phyloP scores from a whole-genome alignment of 2,888 invertebrate species.

The Drosophila quinaria region DNA sequence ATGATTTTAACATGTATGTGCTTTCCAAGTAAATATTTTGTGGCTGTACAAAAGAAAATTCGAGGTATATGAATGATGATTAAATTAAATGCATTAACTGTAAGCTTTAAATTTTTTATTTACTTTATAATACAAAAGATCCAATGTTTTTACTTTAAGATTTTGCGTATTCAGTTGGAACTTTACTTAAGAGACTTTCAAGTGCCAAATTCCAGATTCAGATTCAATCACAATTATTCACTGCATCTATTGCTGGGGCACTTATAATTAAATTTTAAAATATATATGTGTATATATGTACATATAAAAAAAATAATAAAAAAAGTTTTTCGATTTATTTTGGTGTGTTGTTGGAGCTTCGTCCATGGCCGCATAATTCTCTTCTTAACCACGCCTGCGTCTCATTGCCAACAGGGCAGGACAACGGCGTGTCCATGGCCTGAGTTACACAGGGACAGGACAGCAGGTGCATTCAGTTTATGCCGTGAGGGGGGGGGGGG shows the following conservation, averaged over 20 bases:
- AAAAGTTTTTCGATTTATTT: conserved; percentile 78
- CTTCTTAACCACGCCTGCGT: conserved; percentile 46
- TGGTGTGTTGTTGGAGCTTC: conserved; percentile 51
- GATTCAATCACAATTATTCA: conserved; percentile 26
- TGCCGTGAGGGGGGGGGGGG: not conserved
- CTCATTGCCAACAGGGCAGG: not conserved
- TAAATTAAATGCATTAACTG: too few species aligned
- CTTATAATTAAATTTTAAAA: conserved; percentile 55
- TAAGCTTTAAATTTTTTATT: not conserved
- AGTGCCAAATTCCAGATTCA: conserved; percentile 22
- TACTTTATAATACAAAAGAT: not conserved
- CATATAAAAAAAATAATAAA: conserved; percentile 73
- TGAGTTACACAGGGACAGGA: conserved; percentile 2
- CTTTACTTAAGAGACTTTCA: not conserved
- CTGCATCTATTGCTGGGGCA: conserved; percentile 17
- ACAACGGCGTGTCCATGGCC: conserved; percentile 1
- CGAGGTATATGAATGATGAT: too few species aligned
- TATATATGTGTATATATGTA: conserved; percentile 2
- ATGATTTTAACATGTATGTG: not conserved
- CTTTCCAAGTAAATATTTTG: not conserved
- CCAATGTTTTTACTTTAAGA: not conserved
- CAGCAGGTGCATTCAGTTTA: conserved; percentile 58
- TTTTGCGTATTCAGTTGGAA: not conserved
- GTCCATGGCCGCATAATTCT: conserved; percentile 74
- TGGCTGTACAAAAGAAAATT: too few species aligned